Percentiles rank a stretch among this genome's conserved stretches.
Conservation (phyloP, 1,140 invertebrate genomes). For the Cardiocondyla obscurior region DNA sequence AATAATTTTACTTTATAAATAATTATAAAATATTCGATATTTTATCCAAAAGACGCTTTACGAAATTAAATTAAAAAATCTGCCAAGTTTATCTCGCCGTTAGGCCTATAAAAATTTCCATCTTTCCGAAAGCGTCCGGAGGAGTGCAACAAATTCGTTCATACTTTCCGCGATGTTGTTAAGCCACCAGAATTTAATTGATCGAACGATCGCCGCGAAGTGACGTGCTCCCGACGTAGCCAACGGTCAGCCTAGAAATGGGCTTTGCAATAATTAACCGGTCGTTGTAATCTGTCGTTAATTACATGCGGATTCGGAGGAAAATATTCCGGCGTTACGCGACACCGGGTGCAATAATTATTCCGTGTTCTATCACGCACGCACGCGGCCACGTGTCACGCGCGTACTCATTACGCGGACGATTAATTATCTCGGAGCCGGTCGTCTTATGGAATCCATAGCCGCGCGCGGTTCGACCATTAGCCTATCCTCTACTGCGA, state of each 20-base stretch:
- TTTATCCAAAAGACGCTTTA: background rate
- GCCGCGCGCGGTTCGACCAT: constrained; percentile 39
- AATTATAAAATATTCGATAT: too few species aligned
- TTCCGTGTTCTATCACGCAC: constrained; percentile 46
- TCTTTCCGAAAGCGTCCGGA: background rate
- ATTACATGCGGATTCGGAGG: constrained; percentile 63
- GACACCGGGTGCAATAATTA: constrained; percentile 61
- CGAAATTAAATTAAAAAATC: background rate
- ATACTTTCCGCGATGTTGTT: background rate
- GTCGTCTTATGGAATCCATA: constrained; percentile 44
- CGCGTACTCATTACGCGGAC: constrained; percentile 24
- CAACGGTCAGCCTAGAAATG: constrained; percentile 28
- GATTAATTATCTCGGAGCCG: constrained; percentile 57
- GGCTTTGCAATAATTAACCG: constrained; percentile 59
- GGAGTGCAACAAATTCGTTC: background rate
- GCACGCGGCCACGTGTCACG: constrained; percentile 52
- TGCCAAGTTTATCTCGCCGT: background rate
- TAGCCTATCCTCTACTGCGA: constrained; percentile 36
- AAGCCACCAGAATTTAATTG: constrained; percentile 22
- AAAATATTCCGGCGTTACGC: constrained; percentile 65
- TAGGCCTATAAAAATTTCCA: background rate
- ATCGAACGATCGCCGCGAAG: constrained; percentile 24
- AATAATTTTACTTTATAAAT: background rate
- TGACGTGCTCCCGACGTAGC: constrained; percentile 17
- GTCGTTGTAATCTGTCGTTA: constrained; percentile 65